Evolutionary conservation across 2,888 invertebrate genomes (phyloP).

Genomic region (Agrotis puta): DNA sequence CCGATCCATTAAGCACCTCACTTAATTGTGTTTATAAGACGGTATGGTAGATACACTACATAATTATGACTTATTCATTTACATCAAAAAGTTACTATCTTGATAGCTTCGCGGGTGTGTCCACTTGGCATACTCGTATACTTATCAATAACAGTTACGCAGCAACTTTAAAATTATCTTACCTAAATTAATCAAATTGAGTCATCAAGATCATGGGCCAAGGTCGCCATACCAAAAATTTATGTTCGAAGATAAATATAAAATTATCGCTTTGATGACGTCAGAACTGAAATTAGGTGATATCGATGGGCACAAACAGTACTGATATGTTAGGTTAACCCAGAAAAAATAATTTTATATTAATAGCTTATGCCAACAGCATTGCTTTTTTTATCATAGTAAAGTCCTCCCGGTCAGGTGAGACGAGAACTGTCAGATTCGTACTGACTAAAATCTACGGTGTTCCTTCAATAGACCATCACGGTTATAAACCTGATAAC

Average conservation of each 20-base stretch:
- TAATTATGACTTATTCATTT: background rate
- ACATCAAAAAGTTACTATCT: slow-evolving; percentile 2
- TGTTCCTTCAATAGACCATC: no score
- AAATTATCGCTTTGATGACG: slow-evolving; percentile 17
- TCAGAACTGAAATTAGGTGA: slow-evolving; percentile 15
- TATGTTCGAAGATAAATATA: background rate
- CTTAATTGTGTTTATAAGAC: no score
- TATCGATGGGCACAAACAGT: background rate
- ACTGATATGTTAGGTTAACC: background rate
- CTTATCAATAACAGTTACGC: background rate
- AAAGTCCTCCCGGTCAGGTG: no score
- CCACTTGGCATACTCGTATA: background rate
- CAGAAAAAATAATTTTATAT: background rate
- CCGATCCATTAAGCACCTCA: no score
- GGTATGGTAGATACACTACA: no score
- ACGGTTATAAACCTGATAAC: no score
- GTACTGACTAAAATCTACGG: no score
- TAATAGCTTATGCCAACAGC: no score
- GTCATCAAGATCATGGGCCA: slow-evolving; percentile 39
- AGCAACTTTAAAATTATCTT: slow-evolving; percentile 5
- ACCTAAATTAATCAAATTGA: slow-evolving; percentile 5
- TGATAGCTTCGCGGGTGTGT: background rate
- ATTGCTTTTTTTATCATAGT: no score
- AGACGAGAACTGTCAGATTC: no score
- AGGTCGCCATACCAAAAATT: slow-evolving; percentile 19